A percentile compares a stretch with the other conserved stretches of the same genome.
phyloP scores from a whole-genome alignment of 2,888 invertebrate genomes.

The Tholera decimalis region DNA sequence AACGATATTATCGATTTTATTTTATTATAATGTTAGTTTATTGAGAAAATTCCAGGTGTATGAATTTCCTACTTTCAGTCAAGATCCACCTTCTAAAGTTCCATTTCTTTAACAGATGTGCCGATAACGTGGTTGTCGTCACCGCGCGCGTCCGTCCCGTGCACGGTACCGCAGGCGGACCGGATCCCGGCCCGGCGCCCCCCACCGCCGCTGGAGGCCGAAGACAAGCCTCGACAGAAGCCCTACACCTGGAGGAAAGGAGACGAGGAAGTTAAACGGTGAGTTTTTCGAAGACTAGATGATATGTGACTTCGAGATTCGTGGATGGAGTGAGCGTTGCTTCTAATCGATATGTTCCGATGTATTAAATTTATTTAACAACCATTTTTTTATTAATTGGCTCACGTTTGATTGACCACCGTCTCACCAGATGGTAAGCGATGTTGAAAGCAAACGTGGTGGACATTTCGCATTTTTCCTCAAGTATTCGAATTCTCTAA shows the following conservation, averaged over 20 bases:
- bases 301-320: no score
- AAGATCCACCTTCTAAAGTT: conserved; percentile 8
- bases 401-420: no score
- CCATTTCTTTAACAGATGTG: conserved; percentile 72
- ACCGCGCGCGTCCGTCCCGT: conserved; percentile 78
- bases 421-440: no score
- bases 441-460: no score
- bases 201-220: conserved; percentile 80
- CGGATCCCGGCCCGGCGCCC: conserved; percentile 73
- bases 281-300: conserved; percentile 1
- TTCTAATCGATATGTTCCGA: no score
- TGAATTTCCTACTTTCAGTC: background rate
- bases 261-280: conserved; percentile 76
- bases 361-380: no score
- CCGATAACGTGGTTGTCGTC: conserved; percentile 82
- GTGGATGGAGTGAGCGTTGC: no score
- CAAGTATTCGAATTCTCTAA: no score
- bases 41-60: background rate
- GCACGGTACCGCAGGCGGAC: conserved; percentile 76
- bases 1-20: no score
- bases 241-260: conserved; percentile 76
- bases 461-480: no score
- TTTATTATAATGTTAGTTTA: no score
- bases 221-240: conserved; percentile 69
- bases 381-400: no score